Evolutionary conservation across 2,113 vertebrate genomes (phyloP), one percentile per base, ranked within the genome.

Genomic region (Pardalotus punctatus): DNA sequence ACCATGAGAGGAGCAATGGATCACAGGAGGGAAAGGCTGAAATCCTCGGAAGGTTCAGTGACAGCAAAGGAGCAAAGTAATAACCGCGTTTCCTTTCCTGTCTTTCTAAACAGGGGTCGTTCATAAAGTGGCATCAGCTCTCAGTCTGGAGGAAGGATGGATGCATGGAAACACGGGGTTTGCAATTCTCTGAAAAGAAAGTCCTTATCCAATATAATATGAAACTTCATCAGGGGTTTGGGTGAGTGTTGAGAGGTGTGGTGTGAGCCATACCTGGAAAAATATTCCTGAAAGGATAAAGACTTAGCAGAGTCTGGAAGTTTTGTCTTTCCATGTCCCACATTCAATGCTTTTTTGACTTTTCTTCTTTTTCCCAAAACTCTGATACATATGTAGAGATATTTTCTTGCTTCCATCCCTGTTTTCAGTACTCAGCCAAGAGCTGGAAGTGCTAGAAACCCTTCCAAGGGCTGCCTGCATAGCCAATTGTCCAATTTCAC

Each of bases 401-500:
- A 69, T 82, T 82, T 90, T 69, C 40, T 92, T 90, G 54, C 58
- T 92, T 93, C 71, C 42, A 70, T 70, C 35, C 24, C 38, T 10
- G 8, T 86, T 95, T 91, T 69, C 66, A 65, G 50, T 29, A 35
- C 66, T 45, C 81, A 93, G 47, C 42, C 87, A 93, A 88, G 78
- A 82, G 82, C 58, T 17, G 25, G 42, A 91, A 90, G 60, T 54
- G 78, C 36, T 87, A 58, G 0, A 85, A 89, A 87, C 79, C 81
- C 81, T 91, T 96, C 89, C 93, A 19, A 96, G 54, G 35, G 78
- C 60, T 87, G 83, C 85, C 86, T 95, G 91, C 86, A 76, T 67
- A 93, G 70, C 86, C 95, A 96, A 15, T 89, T 84, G 93, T 62
- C 93, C 93, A 91, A 84, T 89, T 95, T 81, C 91, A 81, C 91